Percentiles rank a stretch among this genome's conserved stretches.
phyloP scores from a whole-genome alignment of 2,888 invertebrate species.

The Sphaerophoria taeniata region DNA sequence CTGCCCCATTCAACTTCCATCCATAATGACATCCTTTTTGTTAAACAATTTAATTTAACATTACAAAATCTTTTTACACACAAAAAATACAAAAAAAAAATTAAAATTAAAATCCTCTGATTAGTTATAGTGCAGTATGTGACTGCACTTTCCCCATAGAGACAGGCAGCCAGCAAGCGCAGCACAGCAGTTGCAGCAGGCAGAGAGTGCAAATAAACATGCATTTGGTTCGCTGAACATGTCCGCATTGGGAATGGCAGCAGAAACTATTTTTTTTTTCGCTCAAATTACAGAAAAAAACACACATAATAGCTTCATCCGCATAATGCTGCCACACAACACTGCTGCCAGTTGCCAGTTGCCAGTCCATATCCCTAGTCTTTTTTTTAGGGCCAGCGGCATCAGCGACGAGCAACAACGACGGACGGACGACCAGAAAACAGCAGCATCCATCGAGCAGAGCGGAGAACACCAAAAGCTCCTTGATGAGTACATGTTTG shows the following conservation, averaged over 20 bases:
- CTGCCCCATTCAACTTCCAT: conserved; percentile 33
- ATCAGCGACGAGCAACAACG: no score
- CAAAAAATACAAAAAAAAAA: conserved; percentile 11
- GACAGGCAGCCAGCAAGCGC: no score
- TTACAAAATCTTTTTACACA: conserved; percentile 1
- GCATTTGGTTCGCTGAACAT: conserved; percentile 35
- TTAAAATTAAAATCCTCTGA: conserved; percentile 26
- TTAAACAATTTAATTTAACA: conserved; percentile 60
- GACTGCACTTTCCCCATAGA: conserved; percentile 1
- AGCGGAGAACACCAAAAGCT: not conserved
- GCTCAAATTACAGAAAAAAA: not conserved
- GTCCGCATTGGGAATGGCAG: conserved; percentile 21
- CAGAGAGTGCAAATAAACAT: conserved; percentile 41
- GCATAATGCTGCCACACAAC: conserved; percentile 43
- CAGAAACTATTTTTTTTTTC: no score
- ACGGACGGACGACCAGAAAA: no score
- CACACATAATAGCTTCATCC: conserved; percentile 38
- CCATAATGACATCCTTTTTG: conserved; percentile 8
- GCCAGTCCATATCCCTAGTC: no score
- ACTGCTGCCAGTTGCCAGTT: no score
- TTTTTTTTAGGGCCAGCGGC: no score
- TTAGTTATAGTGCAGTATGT: conserved; percentile 20
- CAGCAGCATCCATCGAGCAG: no score
- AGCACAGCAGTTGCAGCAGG: no score
- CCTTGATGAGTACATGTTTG: conserved; percentile 49